These are phyloP conservation scores for Ictidomys tridecemlineatus DNA, from an alignment of 2,113 vertebrate genomes.

Conservation along the genomic window DNA sequence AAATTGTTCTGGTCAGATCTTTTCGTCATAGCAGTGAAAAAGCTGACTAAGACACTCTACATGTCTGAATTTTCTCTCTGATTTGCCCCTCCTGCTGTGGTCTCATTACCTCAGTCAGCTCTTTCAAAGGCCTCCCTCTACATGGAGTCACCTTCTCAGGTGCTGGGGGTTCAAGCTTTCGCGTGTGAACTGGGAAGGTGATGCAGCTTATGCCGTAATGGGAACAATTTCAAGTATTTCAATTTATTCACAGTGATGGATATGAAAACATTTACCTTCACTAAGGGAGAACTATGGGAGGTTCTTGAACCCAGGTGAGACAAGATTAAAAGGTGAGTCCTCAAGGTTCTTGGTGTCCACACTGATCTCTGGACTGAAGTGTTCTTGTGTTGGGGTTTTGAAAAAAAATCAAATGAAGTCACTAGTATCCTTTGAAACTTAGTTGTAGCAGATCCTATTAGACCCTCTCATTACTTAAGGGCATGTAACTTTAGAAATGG, in stretches of 20 bases:
- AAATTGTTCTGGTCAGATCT: too few species aligned
- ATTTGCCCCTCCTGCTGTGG: accelerated
- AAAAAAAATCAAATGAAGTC: not conserved
- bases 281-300: not conserved
- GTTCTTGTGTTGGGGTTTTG: not conserved
- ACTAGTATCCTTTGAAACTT: not conserved
- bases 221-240: not conserved
- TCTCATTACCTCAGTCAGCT: not conserved
- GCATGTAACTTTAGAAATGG: not conserved
- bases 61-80: not conserved
- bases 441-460: not conserved
- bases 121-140: not conserved
- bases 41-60: too few species aligned
- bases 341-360: not conserved
- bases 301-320: not conserved
- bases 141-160: not conserved
- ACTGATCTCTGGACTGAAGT: not conserved
- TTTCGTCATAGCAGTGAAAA: too few species aligned
- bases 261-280: not conserved
- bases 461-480: not conserved
- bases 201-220: not conserved
- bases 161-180: not conserved
- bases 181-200: not conserved
- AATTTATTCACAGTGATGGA: not conserved
- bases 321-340: not conserved